Base-by-base conservation (phyloP, 2,113 vertebrate genomes). In the Barbus barbus region DNA sequence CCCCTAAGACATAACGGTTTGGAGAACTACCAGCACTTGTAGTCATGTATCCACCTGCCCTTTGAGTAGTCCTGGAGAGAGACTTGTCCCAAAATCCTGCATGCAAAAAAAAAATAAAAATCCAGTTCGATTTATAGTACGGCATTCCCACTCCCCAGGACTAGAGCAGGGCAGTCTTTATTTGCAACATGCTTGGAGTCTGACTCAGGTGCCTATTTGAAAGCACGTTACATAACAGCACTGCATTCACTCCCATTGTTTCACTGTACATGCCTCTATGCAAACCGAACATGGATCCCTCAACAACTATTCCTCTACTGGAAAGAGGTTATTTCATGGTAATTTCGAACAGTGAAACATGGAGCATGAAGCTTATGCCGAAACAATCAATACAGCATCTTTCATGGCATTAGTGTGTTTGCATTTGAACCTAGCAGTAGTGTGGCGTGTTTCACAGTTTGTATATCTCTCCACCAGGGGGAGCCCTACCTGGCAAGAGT, bases 391-490 rank as follows among this genome's bases (percentile, higher is more conserved):
- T 56, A 71, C 51, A 78, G 83, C 77, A 56, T 71, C 24, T 73
- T 83, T 12, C 3, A 44, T 44, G 41, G 41, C 41, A 44, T 44
- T 44, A 22, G 48, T 83, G 44, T 85, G 86, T 46, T 85, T 87
- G 86, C 75, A 83, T 82, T 46, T 83, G 76, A 87, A 46, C 74
- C 38, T 61, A 38, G 78, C 33, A 48, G 80, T 67, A 80, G 72
- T 65, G 18, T 83, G 75, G 76, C 48, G 69, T 83, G 60, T 83
- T 76, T 88, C 77, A 85, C 84, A 88, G 85, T 41, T 63, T 83
- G 84, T 88, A 94, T 98, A 96, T 99, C 95, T 99, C 95, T 98
- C 95, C 96, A 96, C 95, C 96, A 99, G 97, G 97, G 96, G 96
- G 95, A 95, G 96, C 95, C 94, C 95, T 96, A 93, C 97, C 94